Evolutionary conservation across 1,140 invertebrate species (phyloP), one percentile per base, ranked within the genome.

Genomic region (Holotrichia oblita): DNA sequence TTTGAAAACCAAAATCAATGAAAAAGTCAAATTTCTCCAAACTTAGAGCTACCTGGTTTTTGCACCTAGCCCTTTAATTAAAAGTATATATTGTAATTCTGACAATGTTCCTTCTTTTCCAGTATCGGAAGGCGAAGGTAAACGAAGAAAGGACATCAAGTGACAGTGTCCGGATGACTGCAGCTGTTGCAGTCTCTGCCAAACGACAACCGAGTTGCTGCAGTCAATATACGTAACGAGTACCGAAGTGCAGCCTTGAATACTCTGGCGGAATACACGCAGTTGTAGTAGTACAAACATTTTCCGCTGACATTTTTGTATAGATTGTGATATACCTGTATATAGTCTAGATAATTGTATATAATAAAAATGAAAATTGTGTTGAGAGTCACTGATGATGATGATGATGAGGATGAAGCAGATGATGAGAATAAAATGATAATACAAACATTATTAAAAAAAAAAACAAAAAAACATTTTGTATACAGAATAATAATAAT

Each of bases 121-220:
- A 84, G 81, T 86, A 81, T 83, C 82, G 61, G 85, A 86, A 76
- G 81, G 85, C 42, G 85, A 86, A 69, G 83, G 82, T 40, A 86
- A 86, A 81, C 80, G 85, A 48, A 85, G 85, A 81, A 85, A 85
- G 83, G 85, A 86, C 79, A 82, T 86, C 73, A 86, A 86, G 85
- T 86, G 85, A 86, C 85, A 84, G 82, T 85, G 83, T 81, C 83
- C 81, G 77, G 80, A 80, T 59, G 85, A 81, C 82, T 69, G 79
- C 78, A 61, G 72, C 44, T 73, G 55, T 40, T 79, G 79, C 77
- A 80, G 81, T 61, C 81, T 72, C 9, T 78, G 75, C 48, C 69
- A 55, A 55, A 55, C 78, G 72, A 73, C 77, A 44, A 40, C 78
- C 73, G 81, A 81, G 78, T 72, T 79, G 77, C 79, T 77, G 77